Evolutionary conservation across 1,140 invertebrate species (phyloP), one percentile per base, ranked within the genome.

Genomic region (Pseudomyrmex cubaensis): DNA sequence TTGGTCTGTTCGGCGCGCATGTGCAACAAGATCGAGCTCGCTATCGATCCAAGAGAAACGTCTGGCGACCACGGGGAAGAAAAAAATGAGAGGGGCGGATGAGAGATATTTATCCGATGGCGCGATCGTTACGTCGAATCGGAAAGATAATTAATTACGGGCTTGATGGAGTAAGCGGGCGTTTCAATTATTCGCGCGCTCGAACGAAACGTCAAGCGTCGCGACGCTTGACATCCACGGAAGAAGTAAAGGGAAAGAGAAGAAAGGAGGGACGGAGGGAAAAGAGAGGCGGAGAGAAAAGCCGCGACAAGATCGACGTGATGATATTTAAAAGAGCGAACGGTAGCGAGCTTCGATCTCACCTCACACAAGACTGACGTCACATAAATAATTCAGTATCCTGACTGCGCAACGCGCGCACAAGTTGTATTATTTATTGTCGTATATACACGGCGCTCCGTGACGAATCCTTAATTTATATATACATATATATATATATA

Each of bases 361-460:
- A 75, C 86, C 89, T 86, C 82, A 90, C 66, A 87, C 69, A 93
- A 93, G 93, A 93, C 93, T 93, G 93, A 93, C 85, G 87, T 90
- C 88, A 85, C 74, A 83, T 84, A 87, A 90, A 87, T 84, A 87
- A 90, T 89, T 67, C 63, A 76, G 56, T 69, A 82, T 80, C 69
- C 62, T 46, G 67, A 59, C 48, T 82, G 56, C 70, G 83, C 83
- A 52, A 61, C 61, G 54, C 25, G 69, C 66, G 46, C 64, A 64
- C 64, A 12, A 57, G 66, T 74, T 72, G 67, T 78, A 84, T 86
- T 83, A 89, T 82, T 89, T 83, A 89, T 77, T 89, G 67, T 62
- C 54, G 64, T 82, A 61, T 62, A 62, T 7, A 35, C 69, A 70
- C 69, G 57, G 52, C 83, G 76, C 54, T 56, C 75, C 69, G 52